These are phyloP conservation scores for Sciurus carolinensis DNA, from an alignment of 2,797 vertebrate species.

Conservation along the genomic window DNA sequence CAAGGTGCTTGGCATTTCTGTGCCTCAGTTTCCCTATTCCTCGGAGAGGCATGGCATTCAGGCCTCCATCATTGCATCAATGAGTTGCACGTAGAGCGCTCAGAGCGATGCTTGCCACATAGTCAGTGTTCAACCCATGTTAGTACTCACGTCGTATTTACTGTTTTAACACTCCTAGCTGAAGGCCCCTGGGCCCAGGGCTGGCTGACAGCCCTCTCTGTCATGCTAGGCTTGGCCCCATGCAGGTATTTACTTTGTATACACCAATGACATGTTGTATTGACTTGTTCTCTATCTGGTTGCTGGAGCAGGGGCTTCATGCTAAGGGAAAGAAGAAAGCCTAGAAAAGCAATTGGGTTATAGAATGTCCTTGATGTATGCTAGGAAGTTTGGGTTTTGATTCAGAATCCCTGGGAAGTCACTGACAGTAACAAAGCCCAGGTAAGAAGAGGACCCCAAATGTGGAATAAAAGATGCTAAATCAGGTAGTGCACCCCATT, in stretches of 20 bases:
- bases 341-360: neutral
- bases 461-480: neutral
- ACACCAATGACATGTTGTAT: fast-evolving
- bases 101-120: neutral
- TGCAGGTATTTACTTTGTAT: neutral
- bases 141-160: fast-evolving
- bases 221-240: fast-evolving
- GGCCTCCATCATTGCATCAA: neutral
- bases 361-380: fast-evolving
- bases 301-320: neutral
- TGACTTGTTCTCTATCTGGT: neutral
- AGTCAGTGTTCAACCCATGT: neutral
- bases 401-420: no score
- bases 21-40: neutral
- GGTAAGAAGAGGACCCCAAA: neutral
- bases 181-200: neutral
- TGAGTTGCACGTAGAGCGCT: fast-evolving
- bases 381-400: neutral
- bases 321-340: neutral
- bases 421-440: neutral
- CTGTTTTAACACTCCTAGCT: neutral
- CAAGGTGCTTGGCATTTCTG: neutral
- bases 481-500: fast-evolving
- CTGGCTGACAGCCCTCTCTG: neutral
- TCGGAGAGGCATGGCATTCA: neutral